Conservation (phyloP, 2,113 vertebrate genomes). For the Vulpes ferrilata region DNA sequence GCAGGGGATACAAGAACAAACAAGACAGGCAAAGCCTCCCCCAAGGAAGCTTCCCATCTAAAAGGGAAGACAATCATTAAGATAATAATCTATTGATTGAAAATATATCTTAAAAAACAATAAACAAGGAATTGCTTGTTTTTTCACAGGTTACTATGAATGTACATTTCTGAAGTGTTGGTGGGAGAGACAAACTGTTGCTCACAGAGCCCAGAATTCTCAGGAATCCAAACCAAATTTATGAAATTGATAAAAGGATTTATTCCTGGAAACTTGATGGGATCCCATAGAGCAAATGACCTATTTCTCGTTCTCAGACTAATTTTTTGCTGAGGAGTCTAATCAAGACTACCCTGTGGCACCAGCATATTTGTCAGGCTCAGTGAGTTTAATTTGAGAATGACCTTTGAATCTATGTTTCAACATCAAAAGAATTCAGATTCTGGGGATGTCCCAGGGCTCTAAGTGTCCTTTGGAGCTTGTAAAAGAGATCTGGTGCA, state of each 20-base stretch:
- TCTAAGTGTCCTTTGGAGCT: conserved; percentile 39
- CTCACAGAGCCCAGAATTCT: conserved; percentile 2
- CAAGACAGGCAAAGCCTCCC: background rate
- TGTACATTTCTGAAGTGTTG: background rate
- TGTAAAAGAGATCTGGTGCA: background rate
- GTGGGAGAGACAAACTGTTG: background rate
- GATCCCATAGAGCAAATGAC: background rate
- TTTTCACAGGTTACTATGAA: conserved; percentile 17
- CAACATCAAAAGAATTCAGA: conserved; percentile 10
- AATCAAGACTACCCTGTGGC: background rate
- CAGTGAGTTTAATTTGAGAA: background rate
- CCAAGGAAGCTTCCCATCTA: background rate
- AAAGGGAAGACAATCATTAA: background rate
- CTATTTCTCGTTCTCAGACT: background rate
- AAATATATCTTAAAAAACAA: background rate
- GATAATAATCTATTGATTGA: background rate
- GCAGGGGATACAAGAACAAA: background rate
- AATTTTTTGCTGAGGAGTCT: background rate
- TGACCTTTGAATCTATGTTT: conserved; percentile 65
- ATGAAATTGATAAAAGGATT: background rate
- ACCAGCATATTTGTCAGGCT: background rate
- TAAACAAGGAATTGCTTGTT: background rate
- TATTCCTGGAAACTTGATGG: background rate
- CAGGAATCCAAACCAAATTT: background rate
- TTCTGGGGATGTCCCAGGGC: background rate